Conservation (phyloP, 2,113 vertebrate species). For the Leptodactylus fuscus region DNA sequence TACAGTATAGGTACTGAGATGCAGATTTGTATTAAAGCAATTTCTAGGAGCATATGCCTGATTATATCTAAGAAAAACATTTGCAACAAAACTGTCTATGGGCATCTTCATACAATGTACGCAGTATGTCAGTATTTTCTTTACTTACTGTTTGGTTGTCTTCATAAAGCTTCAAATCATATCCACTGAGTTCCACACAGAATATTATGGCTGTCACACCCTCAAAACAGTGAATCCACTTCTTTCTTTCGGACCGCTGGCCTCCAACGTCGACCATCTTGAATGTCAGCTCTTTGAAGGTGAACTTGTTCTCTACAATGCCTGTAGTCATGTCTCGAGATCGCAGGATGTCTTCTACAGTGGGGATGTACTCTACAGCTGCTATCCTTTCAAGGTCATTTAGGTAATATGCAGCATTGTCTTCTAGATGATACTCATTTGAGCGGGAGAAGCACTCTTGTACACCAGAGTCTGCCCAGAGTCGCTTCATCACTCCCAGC, state of each 20-base stretch:
- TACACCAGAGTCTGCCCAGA: conserved; percentile 94
- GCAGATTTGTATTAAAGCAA: too few species aligned
- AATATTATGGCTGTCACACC: conserved; percentile 99
- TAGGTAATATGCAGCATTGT: conserved; percentile 97
- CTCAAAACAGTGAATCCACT: conserved; percentile 99
- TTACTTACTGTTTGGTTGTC: conserved; percentile 96
- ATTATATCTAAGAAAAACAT: background rate
- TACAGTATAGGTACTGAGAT: background rate
- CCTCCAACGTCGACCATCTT: conserved; percentile 99
- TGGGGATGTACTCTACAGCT: conserved; percentile 92
- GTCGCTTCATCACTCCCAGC: conserved; percentile 93
- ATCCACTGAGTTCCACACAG: conserved; percentile 98
- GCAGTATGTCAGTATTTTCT: too few species aligned
- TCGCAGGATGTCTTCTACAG: conserved; percentile 96
- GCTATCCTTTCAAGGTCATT: conserved; percentile 97
- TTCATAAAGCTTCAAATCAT: conserved; percentile 98
- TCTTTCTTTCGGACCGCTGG: conserved; percentile 97
- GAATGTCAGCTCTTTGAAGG: conserved; percentile 99
- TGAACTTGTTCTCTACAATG: conserved; percentile 99
- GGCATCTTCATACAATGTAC: background rate
- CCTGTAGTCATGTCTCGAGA: conserved; percentile 99
- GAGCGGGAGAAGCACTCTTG: conserved; percentile 97
- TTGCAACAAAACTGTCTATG: background rate
- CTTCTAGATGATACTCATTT: conserved; percentile 98
- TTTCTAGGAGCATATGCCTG: background rate